Evolutionary conservation across 2,113 vertebrate genomes (phyloP).

Genomic region (Lepus americanus): DNA sequence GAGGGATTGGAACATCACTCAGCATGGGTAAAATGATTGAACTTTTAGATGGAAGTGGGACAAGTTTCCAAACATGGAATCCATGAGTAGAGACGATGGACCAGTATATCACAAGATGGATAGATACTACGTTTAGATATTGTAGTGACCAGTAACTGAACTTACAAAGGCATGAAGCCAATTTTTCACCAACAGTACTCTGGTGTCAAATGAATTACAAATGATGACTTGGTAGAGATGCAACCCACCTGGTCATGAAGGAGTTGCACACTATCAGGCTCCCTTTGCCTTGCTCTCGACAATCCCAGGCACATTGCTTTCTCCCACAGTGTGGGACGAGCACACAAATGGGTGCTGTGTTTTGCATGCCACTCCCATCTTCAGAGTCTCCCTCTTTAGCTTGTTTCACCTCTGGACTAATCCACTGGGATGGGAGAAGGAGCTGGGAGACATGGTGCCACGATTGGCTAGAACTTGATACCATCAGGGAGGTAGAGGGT

Average conservation of each 20-base stretch:
- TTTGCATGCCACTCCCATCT: background rate
- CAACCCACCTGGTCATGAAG: fast-evolving
- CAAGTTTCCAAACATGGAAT: background rate
- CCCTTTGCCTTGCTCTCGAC: background rate
- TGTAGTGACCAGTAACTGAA: background rate
- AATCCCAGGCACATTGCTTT: background rate
- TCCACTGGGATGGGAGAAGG: background rate
- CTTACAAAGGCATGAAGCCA: background rate
- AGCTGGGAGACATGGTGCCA: too few species aligned
- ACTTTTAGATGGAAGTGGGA: background rate
- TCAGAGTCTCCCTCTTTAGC: background rate
- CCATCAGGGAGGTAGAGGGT: background rate
- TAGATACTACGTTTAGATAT: background rate
- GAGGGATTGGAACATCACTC: too few species aligned
- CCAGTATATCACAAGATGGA: background rate
- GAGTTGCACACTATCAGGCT: background rate
- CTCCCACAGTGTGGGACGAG: fast-evolving
- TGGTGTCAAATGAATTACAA: background rate
- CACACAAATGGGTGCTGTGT: background rate
- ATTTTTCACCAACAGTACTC: background rate
- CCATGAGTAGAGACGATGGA: background rate
- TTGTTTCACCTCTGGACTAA: background rate
- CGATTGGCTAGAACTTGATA: background rate
- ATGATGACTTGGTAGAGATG: background rate
- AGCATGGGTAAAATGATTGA: too few species aligned